Evolutionary conservation across 2,113 vertebrate genomes (phyloP).

Genomic region (Tupaia tana): DNA sequence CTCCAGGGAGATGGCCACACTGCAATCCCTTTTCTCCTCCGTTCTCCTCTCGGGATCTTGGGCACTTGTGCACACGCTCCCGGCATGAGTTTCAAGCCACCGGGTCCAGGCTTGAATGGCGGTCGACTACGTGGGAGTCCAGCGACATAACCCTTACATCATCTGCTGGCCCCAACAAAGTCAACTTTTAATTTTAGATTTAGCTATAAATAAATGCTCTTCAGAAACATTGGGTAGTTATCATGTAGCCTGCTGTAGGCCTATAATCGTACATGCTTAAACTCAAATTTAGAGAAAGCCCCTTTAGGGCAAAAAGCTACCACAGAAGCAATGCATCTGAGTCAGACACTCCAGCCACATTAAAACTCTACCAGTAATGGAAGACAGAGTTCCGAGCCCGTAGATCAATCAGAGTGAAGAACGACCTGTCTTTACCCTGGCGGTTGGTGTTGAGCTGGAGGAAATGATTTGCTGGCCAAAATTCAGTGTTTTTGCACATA

Average conservation of each 20-base stretch:
- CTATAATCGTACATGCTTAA: not conserved
- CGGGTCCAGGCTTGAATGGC: too few relatives aligned
- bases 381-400: conserved; percentile 11
- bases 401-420: conserved; percentile 45
- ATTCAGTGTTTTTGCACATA: conserved; percentile 51
- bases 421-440: conserved; percentile 14
- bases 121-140: too few relatives aligned
- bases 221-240: conserved; percentile 30
- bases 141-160: too few relatives aligned
- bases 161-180: not conserved
- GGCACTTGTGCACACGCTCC: too few relatives aligned
- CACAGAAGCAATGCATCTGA: conserved; percentile 18
- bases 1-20: too few relatives aligned
- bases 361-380: not conserved
- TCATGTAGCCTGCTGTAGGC: not conserved
- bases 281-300: conserved; percentile 42
- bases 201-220: conserved; percentile 31
- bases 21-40: too few relatives aligned
- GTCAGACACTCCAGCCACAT: conserved; percentile 20
- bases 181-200: conserved; percentile 46
- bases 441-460: conserved; percentile 23
- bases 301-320: not conserved
- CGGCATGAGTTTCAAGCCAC: too few relatives aligned
- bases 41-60: too few relatives aligned
- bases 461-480: conserved; percentile 39